phyloP scores from a whole-genome alignment of 2,113 vertebrate species.

The Chaetodon auriga region DNA sequence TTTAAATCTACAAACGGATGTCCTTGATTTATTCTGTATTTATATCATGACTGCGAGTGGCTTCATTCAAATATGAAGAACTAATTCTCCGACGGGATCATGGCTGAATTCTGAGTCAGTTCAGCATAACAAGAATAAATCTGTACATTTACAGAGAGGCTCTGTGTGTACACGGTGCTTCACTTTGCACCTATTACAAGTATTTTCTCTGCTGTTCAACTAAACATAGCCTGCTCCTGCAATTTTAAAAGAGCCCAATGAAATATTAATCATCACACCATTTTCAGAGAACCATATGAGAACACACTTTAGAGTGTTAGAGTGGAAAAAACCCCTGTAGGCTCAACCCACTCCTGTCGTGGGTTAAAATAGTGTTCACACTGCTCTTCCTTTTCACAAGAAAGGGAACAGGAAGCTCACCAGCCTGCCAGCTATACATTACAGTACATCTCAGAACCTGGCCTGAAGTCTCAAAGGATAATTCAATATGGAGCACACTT shows the following conservation, averaged over 20 bases:
- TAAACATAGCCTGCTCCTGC: slow-evolving; percentile 62
- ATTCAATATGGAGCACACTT: slow-evolving; percentile 18
- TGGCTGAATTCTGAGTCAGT: not conserved
- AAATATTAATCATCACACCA: slow-evolving; percentile 83
- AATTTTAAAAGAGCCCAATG: slow-evolving; percentile 73
- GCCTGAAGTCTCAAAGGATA: not conserved
- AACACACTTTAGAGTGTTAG: slow-evolving; percentile 70
- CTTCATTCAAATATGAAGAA: not conserved
- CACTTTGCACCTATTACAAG: slow-evolving; percentile 58
- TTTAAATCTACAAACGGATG: not conserved
- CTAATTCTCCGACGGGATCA: not conserved
- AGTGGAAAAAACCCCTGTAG: slow-evolving; percentile 67
- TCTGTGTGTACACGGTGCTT: slow-evolving; percentile 19
- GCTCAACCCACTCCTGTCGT: slow-evolving; percentile 62
- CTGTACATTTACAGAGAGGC: slow-evolving; percentile 10
- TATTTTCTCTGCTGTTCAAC: slow-evolving; percentile 36
- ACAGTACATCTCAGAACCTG: slow-evolving; percentile 19
- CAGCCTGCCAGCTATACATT: not conserved
- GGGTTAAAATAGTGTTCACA: slow-evolving; percentile 55
- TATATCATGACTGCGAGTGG: not conserved
- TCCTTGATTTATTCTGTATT: slow-evolving; percentile 9
- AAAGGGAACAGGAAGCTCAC: slow-evolving; percentile 36
- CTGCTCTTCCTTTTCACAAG: slow-evolving; percentile 36
- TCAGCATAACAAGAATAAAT: slow-evolving; percentile 14
- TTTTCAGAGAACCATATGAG: slow-evolving; percentile 75